These are phyloP conservation scores for Drosophila pegasa DNA, from an alignment of 2,888 invertebrate species.

Conservation along the genomic window DNA sequence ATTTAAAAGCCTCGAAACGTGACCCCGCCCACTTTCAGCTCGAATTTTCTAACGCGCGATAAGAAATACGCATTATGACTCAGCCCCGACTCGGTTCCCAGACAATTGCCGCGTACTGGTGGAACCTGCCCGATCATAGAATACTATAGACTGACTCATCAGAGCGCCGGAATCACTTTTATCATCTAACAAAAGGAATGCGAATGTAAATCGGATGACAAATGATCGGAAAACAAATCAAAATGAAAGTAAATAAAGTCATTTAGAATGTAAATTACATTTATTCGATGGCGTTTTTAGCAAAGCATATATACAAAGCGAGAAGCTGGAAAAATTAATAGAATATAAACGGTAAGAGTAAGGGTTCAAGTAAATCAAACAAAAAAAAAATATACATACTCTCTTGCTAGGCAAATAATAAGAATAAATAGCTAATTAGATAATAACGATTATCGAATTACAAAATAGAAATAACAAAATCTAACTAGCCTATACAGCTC, in stretches of 20 bases:
- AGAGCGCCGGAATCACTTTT: background rate
- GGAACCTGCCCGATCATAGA: background rate
- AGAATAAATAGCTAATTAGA: conserved; percentile 36
- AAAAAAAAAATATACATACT: conserved; percentile 12
- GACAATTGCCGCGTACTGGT: background rate
- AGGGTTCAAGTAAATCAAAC: conserved; percentile 15
- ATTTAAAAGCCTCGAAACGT: background rate
- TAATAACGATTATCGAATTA: conserved; percentile 28
- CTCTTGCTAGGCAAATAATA: conserved; percentile 24
- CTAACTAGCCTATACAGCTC: conserved; percentile 35
- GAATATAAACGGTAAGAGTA: background rate
- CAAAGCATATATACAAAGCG: conserved; percentile 54
- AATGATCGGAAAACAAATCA: conserved; percentile 2
- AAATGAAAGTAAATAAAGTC: conserved; percentile 16
- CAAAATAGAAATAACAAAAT: conserved; percentile 56
- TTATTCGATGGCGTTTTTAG: conserved; percentile 74
- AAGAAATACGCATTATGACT: conserved; percentile 36
- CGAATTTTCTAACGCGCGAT: conserved; percentile 12
- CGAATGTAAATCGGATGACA: background rate
- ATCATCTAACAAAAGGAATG: background rate
- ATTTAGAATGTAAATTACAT: conserved; percentile 48
- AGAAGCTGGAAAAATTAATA: conserved; percentile 17
- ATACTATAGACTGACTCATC: conserved; percentile 36
- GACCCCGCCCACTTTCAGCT: background rate
- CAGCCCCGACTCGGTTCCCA: conserved; percentile 16